Percentiles rank a stretch among this genome's conserved stretches.
These are phyloP conservation scores for Mallotus villosus DNA, from an alignment of 2,797 vertebrate genomes.

Conservation along the genomic window DNA sequence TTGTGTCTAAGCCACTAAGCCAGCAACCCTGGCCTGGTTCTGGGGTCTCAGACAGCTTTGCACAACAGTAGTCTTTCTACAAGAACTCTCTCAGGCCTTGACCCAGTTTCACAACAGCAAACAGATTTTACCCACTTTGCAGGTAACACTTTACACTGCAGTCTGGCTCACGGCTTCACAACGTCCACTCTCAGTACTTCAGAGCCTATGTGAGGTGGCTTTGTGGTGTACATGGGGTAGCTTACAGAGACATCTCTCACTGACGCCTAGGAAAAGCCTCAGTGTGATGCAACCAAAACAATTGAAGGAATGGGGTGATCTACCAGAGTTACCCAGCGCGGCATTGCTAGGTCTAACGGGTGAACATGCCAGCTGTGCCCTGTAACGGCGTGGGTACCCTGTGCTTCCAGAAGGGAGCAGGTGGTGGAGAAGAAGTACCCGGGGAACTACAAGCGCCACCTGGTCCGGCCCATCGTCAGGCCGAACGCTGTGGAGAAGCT, in stretches of 20 bases:
- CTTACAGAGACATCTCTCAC: too few relatives aligned
- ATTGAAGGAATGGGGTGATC: too few relatives aligned
- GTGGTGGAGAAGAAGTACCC: slow-evolving; percentile 98
- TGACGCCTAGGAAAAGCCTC: too few relatives aligned
- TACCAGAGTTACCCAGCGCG: too few relatives aligned
- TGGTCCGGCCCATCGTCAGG: slow-evolving; percentile 91
- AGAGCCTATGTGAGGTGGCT: too few relatives aligned
- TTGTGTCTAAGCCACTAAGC: slow-evolving; percentile 27
- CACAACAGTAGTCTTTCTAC: not conserved
- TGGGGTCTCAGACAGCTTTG: slow-evolving; percentile 7
- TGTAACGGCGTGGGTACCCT: not conserved
- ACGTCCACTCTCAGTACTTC: too few relatives aligned
- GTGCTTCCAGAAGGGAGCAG: slow-evolving; percentile 86
- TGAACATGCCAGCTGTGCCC: not conserved
- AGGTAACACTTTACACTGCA: too few relatives aligned
- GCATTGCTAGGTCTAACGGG: too few relatives aligned
- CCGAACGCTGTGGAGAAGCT: slow-evolving; percentile 95
- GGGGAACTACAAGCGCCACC: slow-evolving; percentile 91
- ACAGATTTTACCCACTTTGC: too few relatives aligned
- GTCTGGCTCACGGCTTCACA: too few relatives aligned
- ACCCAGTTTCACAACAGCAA: slow-evolving; percentile 18
- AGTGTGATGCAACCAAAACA: too few relatives aligned
- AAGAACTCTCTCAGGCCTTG: not conserved
- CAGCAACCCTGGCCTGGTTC: not conserved
- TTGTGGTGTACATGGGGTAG: too few relatives aligned